A percentile compares a stretch with the other conserved stretches of the same genome.
Conservation (phyloP, 92 coral and sea anemone species). For the Phenganax marumi region DNA sequence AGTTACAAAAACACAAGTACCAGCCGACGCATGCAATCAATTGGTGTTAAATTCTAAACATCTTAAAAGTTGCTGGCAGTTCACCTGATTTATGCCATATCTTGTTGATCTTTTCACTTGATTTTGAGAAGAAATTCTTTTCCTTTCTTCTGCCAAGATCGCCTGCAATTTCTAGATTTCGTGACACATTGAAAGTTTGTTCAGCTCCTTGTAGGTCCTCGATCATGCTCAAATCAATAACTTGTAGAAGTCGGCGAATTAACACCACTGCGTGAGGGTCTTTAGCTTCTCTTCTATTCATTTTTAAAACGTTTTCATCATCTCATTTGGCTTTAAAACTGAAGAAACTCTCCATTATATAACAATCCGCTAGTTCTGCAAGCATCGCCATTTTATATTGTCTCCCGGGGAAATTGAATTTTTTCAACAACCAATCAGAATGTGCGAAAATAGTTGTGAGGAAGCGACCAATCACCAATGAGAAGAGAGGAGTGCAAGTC, state of each 20-base stretch:
- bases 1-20: not conserved
- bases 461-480: conserved; percentile 7
- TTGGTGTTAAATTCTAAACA: not conserved
- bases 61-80: conserved; percentile 1
- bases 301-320: conserved; percentile 29
- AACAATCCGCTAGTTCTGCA: not conserved
- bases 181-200: conserved; percentile 71
- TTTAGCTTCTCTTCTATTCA: conserved; percentile 74
- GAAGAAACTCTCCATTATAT: not conserved
- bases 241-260: conserved; percentile 74
- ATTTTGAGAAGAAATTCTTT: conserved; percentile 73
- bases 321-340: conserved; percentile 5
- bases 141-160: conserved; percentile 50
- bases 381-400: conserved; percentile 14
- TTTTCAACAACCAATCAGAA: conserved; percentile 29
- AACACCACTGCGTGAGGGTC: conserved; percentile 83
- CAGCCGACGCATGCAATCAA: conserved; percentile 5
- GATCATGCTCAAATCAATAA: conserved; percentile 76
- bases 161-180: conserved; percentile 71
- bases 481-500: not conserved
- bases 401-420: conserved; percentile 18
- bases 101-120: conserved; percentile 75
- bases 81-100: conserved; percentile 73
- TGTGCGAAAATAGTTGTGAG: not conserved
- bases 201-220: conserved; percentile 83